Evolutionary conservation across 2,797 vertebrate species (phyloP), one percentile per base, ranked within the genome.

Genomic region (Cyprinodon diabolis): DNA sequence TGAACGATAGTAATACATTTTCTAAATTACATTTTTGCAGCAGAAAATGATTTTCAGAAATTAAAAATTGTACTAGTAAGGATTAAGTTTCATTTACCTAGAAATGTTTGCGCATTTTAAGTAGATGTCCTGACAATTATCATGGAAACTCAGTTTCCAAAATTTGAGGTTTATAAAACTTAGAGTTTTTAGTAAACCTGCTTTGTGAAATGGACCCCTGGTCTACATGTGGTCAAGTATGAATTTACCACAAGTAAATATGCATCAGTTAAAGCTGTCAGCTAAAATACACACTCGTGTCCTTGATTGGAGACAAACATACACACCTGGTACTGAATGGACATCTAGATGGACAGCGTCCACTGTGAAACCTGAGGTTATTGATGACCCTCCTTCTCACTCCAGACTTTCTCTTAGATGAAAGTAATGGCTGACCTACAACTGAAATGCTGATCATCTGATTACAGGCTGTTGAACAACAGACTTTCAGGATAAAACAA

Each of bases 361-460:
- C 43, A 71, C 66, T 76, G 43, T 55, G 74, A 66, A 72, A 68
- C 55, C 67, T 17, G 45, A 45, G 72, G 66, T 52, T 35, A 3
- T 21, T 15, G 77, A 84, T 54, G 68, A 62, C 70, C 68, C 82
- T 76, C 37, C 2, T 49, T 81, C 75, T 79, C 79, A 71, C 73
- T 49, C 9, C 55, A 13, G 62, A 58, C 72, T 78, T 68, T 71
- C 84, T 68, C 65, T 80, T 84, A 51, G 68, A 86, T 76, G 47
- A 72, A 83, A 77, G 77, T 74, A 83, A 78, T 30, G 76, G 68
- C 43, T 85, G 89, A 90, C 91, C 85, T 71, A 69, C 47, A 5
- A 70, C 80, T 90, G 83, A 93, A 86, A 83, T 66, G 84, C 74
- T 79, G 76, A 84, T 89, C 90, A 86, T 88, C 88, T 91, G 89